Base-by-base conservation (phyloP, 2,113 vertebrate genomes). In the Progne subis region DNA sequence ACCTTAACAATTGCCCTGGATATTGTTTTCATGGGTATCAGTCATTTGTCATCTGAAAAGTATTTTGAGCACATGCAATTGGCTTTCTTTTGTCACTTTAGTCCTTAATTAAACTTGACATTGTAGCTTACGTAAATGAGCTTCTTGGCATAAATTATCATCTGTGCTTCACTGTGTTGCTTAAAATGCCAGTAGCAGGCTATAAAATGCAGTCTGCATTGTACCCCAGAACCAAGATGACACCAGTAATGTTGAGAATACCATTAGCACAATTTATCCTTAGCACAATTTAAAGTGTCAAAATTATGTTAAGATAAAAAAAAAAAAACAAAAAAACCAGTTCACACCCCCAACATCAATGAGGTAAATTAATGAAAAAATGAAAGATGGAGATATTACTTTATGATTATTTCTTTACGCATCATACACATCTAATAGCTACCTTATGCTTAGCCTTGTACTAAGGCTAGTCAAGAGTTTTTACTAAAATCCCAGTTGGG, bases 21-120 rank as follows among this genome's bases (percentile, higher is more conserved):
- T 90, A 90, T 59, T 65, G 18, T 57, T 95, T 93, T 94, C 65
- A 65, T 17, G 39, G 4, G 4, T 78, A 60, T 72, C 74, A 83
- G 61, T 77, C 52, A 82, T 57, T 75, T 79, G 37, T 71, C 47
- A 91, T 69, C 31, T 76, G 60, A 88, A 43, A 93, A 90, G 60
- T 71, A 89, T 90, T 95, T 86, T 89, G 67, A 92, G 56, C 71
- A 60, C 14, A 75, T 71, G 59, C 34, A 92, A 14, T 71, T 18
- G 24, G 28, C 72, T 92, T 68, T 92, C 86, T 53, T 95, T 91
- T 79, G 72, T 83, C 93, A 82, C 77, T 95, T 69, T 74, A 92
- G 85, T 78, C 79, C 34, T 67, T 95, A 96, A 94, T 96, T 96
- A 95, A 95, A 95, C 77, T 94, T 92, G 82, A 96, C 86, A 85